Percentiles rank a stretch among this genome's conserved stretches.
Evolutionary conservation across 2,797 vertebrate genomes (phyloP).

Genomic region (Acanthurus lineatus): DNA sequence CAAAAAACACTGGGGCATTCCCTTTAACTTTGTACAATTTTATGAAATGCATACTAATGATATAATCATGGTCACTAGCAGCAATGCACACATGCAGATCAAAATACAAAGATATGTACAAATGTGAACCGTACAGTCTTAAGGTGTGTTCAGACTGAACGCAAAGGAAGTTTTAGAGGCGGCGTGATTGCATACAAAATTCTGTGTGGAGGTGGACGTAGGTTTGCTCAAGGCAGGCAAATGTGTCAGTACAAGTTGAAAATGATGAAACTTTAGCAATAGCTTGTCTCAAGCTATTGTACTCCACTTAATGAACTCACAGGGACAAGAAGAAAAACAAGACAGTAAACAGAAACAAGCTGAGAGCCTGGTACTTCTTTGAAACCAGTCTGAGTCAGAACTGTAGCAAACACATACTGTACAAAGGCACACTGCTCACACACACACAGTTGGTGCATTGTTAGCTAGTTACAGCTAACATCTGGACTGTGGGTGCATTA

Average conservation of each 20-base stretch:
- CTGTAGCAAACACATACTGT: conserved; percentile 43
- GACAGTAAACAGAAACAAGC: conserved; percentile 2
- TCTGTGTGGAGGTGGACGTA: conserved; percentile 13
- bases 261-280: not conserved
- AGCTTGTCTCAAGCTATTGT: conserved; percentile 18
- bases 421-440: conserved; percentile 66
- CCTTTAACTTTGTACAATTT: conserved; percentile 72
- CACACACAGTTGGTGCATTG: conserved; percentile 13
- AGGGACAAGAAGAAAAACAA: not conserved
- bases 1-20: conserved; percentile 62
- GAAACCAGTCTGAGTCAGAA: conserved; percentile 32
- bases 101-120: conserved; percentile 83
- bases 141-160: conserved; percentile 68
- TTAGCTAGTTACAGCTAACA: conserved; percentile 35
- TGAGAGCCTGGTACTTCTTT: not conserved
- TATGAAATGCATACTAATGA: conserved; percentile 82
- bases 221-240: conserved; percentile 37
- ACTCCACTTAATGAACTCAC: not conserved
- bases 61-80: conserved; percentile 80
- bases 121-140: conserved; percentile 65
- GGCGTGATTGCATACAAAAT: conserved; percentile 37
- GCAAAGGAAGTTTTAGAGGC: conserved; percentile 46
- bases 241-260: not conserved
- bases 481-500: conserved; percentile 21
- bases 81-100: conserved; percentile 84